phyloP scores from a whole-genome alignment of 2,797 vertebrate species.

The Chloroceryle amazona region DNA sequence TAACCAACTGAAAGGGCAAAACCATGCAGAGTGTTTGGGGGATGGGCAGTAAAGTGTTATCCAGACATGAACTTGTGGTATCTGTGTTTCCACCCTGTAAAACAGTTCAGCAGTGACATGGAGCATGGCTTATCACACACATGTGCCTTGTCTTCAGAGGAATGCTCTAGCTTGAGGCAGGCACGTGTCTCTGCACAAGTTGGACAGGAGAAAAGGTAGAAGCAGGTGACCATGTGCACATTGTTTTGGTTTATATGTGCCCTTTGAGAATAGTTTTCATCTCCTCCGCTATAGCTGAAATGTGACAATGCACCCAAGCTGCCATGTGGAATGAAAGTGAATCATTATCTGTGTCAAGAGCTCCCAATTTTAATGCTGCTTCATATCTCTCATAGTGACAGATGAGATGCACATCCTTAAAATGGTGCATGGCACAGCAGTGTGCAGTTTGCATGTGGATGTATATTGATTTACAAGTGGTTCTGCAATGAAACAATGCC shows the following conservation, averaged over 20 bases:
- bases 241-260: not conserved
- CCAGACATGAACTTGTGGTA: not conserved
- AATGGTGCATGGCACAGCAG: not conserved
- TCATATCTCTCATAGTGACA: fast-evolving
- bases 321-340: not conserved
- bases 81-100: not conserved
- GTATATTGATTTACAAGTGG: not conserved
- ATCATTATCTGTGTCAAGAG: not conserved
- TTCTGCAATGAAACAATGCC: not conserved
- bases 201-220: not conserved
- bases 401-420: not conserved
- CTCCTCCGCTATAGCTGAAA: not conserved
- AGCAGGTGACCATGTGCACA: fast-evolving
- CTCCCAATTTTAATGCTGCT: not conserved
- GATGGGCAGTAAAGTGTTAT: not conserved
- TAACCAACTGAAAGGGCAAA: not conserved
- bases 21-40: not conserved
- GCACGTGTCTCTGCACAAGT: fast-evolving
- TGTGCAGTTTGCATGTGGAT: not conserved
- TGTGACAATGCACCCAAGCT: not conserved
- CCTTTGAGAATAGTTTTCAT: not conserved
- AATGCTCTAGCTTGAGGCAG: not conserved
- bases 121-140: not conserved
- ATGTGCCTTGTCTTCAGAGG: not conserved
- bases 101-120: not conserved